A percentile compares a stretch with the other conserved stretches of the same genome.
These are phyloP conservation scores for Hippolais icterina DNA, from an alignment of 2,113 vertebrate genomes.

Conservation along the genomic window DNA sequence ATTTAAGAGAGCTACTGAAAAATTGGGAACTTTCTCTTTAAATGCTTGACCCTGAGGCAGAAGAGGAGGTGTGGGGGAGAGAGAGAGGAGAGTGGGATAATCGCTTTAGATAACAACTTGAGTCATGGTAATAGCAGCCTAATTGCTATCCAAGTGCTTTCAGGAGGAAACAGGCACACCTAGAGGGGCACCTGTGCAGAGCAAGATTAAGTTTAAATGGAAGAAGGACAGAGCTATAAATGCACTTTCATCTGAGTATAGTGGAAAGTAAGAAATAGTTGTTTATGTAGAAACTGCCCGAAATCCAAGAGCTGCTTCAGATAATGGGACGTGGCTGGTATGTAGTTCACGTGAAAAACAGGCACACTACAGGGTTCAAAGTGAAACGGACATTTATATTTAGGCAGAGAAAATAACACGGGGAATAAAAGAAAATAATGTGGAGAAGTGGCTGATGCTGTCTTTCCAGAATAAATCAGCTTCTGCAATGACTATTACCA, in stretches of 20 bases:
- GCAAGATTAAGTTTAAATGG: not conserved
- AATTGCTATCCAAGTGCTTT: not conserved
- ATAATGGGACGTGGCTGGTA: not conserved
- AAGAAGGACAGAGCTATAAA: not conserved
- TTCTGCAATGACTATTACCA: not conserved
- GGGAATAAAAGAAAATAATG: no score
- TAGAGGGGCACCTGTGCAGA: not conserved
- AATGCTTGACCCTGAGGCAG: not conserved
- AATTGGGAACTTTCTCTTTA: constrained; percentile 1
- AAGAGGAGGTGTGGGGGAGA: not conserved
- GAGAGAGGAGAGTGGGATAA: not conserved
- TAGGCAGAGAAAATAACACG: not conserved
- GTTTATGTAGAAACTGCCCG: not conserved
- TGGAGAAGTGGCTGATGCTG: not conserved
- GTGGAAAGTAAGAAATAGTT: not conserved
- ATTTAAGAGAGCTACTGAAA: not conserved
- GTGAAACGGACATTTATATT: not conserved
- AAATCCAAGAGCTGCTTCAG: not conserved
- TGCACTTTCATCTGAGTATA: not conserved
- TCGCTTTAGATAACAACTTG: constrained; percentile 28
- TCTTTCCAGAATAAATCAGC: not conserved
- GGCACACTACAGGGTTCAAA: not conserved
- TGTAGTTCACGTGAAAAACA: not conserved
- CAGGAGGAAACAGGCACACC: constrained; percentile 13
- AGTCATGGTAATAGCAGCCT: constrained; percentile 21